Conservation (phyloP, 2,797 vertebrate genomes). For the Gastrophryne carolinensis region DNA sequence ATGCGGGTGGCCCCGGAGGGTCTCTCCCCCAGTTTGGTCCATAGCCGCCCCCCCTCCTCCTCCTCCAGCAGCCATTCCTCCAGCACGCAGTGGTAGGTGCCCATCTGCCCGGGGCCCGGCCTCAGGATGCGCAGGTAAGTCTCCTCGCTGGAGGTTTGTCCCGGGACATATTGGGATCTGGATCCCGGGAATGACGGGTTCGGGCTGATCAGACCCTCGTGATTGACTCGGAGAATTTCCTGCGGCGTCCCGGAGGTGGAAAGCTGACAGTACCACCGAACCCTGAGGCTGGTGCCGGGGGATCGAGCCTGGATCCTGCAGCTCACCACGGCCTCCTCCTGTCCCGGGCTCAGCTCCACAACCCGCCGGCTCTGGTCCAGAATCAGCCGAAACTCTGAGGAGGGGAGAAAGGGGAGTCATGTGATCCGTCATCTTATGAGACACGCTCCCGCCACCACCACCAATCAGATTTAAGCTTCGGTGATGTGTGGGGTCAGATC, state of each 20-base stretch:
- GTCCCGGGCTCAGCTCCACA: background rate
- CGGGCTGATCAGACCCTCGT: conserved; percentile 57
- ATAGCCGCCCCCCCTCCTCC: conserved; percentile 57
- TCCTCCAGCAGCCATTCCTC: conserved; percentile 74
- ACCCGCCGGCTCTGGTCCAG: background rate
- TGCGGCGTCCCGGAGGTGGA: background rate
- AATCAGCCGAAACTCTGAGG: background rate
- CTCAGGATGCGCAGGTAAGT: conserved; percentile 74
- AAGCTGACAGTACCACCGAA: conserved; percentile 26
- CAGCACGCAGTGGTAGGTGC: conserved; percentile 74
- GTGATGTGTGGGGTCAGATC: no score
- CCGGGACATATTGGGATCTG: conserved; percentile 59
- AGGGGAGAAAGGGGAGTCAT: background rate
- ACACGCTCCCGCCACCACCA: no score
- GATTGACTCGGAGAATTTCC: conserved; percentile 60
- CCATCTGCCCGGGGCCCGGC: conserved; percentile 60
- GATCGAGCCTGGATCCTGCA: background rate
- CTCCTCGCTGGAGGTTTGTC: conserved; percentile 56
- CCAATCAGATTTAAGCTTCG: no score
- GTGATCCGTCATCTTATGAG: no score
- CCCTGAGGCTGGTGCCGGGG: background rate
- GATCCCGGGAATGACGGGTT: conserved; percentile 44
- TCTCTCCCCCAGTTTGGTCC: conserved; percentile 65
- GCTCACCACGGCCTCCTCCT: background rate
- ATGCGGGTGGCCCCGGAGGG: conserved; percentile 68